phyloP scores from a whole-genome alignment of 1,140 invertebrate species.

The Linepithema humile region DNA sequence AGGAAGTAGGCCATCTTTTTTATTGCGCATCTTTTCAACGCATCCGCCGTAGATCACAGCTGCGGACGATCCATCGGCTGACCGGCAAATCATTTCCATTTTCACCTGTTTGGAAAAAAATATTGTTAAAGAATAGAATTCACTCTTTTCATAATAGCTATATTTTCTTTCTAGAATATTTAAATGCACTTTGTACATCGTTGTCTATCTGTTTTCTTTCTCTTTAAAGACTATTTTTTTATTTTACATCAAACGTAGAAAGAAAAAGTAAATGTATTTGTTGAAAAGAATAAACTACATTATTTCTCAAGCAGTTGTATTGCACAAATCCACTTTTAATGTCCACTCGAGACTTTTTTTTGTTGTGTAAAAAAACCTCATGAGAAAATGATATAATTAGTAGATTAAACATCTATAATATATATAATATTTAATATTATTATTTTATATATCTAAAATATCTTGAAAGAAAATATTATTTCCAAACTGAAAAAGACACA shows the following conservation, averaged over 20 bases:
- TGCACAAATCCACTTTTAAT: not conserved
- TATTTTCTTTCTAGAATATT: constrained; percentile 1
- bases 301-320: constrained; percentile 10
- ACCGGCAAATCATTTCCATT: constrained; percentile 50
- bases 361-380: not conserved
- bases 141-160: constrained; percentile 20
- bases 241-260: constrained; percentile 12
- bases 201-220: not conserved
- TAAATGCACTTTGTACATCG: not conserved
- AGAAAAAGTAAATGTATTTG: constrained; percentile 4
- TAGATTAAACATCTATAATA: not conserved
- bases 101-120: constrained; percentile 8
- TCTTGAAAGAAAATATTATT: constrained; percentile 4
- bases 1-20: constrained; percentile 71
- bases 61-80: constrained; percentile 40
- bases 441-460: not conserved
- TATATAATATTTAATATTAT: not conserved
- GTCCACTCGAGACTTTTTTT: not conserved
- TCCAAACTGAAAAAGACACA: not conserved
- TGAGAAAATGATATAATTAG: not conserved
- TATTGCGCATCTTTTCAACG: constrained; percentile 48
- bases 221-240: constrained; percentile 20
- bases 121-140: not conserved
- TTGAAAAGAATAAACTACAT: constrained; percentile 13
- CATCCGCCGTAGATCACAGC: constrained; percentile 29